Base-by-base conservation (phyloP, 2,797 vertebrate genomes). In the Acanthurus tractus region DNA sequence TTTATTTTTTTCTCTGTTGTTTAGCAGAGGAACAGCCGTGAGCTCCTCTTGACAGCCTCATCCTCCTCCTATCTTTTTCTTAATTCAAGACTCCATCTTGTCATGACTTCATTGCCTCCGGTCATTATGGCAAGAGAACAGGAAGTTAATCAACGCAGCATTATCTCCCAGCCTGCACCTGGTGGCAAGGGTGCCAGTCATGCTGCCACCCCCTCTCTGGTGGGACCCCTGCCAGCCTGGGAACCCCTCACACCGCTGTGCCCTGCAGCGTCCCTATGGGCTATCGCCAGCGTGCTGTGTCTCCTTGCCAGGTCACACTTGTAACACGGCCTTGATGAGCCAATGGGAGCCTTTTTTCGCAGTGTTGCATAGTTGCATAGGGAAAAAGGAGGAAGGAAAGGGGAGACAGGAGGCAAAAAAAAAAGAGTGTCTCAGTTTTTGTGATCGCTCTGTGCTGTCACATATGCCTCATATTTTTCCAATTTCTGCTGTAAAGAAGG, bases 131-230 rank as follows among this genome's bases (percentile, higher is more conserved):
- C 90, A 92, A 72, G 67, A 89, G 87, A 91, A 86, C 78, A 82
- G 91, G 86, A 90, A 89, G 90, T 94, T 91, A 93, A 94, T 95
- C 94, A 94, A 91, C 84, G 78, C 71, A 74, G 86, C 66, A 76
- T 90, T 92, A 93, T 94, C 92, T 94, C 86, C 85, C 86, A 91
- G 89, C 83, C 86, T 90, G 92, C 93, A 94, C 91, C 91, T 93
- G 90, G 88, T 92, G 92, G 92, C 87, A 61, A 86, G 85, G 76
- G 88, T 89, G 85, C 88, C 88, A 89, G 88, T 89, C 87, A 74
- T 74, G 81, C 67, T 78, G 66, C 66, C 64, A 40, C 82, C 67
- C 83, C 67, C 63, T 78, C 80, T 75, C 68, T 77, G 75, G 74
- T 70, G 87, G 91, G 88, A 92, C 79, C 82, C 84, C 86, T 89